A percentile compares a stretch with the other conserved stretches of the same genome.
Evolutionary conservation across 2,888 invertebrate genomes (phyloP).

Genomic region (Nomada lathburiana): DNA sequence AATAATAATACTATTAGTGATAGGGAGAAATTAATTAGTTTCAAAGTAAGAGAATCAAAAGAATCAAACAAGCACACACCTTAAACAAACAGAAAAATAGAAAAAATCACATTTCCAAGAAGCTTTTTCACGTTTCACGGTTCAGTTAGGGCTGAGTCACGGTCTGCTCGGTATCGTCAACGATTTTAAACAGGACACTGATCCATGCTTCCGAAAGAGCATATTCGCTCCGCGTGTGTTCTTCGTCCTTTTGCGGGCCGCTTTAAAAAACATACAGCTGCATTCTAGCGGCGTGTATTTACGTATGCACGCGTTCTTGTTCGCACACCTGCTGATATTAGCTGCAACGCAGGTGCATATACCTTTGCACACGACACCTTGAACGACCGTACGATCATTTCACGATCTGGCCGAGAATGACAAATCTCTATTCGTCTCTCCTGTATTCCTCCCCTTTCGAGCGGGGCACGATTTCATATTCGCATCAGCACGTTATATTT

Average conservation of each 20-base stretch:
- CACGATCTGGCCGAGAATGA: slow-evolving; percentile 13
- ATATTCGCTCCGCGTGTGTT: slow-evolving; percentile 11
- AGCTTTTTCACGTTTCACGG: background rate
- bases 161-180: background rate
- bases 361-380: slow-evolving; percentile 52
- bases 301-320: slow-evolving; percentile 17
- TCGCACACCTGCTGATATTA: slow-evolving; percentile 62
- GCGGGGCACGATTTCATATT: background rate
- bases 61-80: background rate
- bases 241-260: slow-evolving; percentile 1
- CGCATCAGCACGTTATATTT: background rate
- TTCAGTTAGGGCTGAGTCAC: background rate
- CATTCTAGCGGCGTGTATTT: slow-evolving; percentile 29
- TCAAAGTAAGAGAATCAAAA: too few relatives aligned
- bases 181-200: background rate
- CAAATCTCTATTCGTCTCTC: background rate
- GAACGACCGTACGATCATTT: slow-evolving; percentile 47
- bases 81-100: background rate
- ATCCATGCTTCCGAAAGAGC: slow-evolving; percentile 8
- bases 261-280: slow-evolving; percentile 49
- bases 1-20: too few relatives aligned
- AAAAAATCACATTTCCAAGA: background rate
- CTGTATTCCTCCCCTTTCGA: background rate
- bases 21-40: too few relatives aligned
- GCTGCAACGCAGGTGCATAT: slow-evolving; percentile 59